phyloP scores from a whole-genome alignment of 2,888 invertebrate genomes.

The Cryptocheilus praepositus region DNA sequence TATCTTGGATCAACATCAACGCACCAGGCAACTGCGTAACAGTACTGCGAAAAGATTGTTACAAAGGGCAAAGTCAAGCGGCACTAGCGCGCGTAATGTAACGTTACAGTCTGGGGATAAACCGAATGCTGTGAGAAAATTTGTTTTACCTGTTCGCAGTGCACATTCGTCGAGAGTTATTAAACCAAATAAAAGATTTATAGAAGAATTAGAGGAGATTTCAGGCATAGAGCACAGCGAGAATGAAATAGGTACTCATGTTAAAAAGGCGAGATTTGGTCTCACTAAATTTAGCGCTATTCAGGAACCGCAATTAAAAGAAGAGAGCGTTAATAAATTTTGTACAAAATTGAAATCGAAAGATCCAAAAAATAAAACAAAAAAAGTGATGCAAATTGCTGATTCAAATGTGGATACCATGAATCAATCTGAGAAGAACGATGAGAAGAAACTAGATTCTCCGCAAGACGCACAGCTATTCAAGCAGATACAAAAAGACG shows the following conservation, averaged over 20 bases:
- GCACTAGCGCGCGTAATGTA: constrained; percentile 52
- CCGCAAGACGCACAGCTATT: constrained; percentile 50
- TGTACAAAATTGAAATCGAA: constrained; percentile 48
- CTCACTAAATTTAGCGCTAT: constrained; percentile 45
- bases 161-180: constrained; percentile 91
- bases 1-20: constrained; percentile 69
- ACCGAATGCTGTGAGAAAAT: constrained; percentile 77
- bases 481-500: constrained; percentile 42
- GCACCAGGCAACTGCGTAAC: constrained; percentile 68
- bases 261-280: constrained; percentile 63
- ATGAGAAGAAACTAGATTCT: constrained; percentile 41
- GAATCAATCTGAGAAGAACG: constrained; percentile 36
- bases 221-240: constrained; percentile 65
- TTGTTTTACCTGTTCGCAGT: constrained; percentile 88
- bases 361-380: constrained; percentile 50
- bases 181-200: constrained; percentile 90
- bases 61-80: constrained; percentile 66
- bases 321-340: constrained; percentile 30
- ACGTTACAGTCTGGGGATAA: constrained; percentile 63
- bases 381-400: constrained; percentile 38
- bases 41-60: constrained; percentile 70
- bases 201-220: constrained; percentile 80
- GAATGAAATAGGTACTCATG: constrained; percentile 53
- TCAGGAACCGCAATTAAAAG: constrained; percentile 53
- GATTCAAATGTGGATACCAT: constrained; percentile 32